These are phyloP conservation scores for Hylaea fasciaria DNA, from an alignment of 2,888 invertebrate genomes.

Conservation along the genomic window DNA sequence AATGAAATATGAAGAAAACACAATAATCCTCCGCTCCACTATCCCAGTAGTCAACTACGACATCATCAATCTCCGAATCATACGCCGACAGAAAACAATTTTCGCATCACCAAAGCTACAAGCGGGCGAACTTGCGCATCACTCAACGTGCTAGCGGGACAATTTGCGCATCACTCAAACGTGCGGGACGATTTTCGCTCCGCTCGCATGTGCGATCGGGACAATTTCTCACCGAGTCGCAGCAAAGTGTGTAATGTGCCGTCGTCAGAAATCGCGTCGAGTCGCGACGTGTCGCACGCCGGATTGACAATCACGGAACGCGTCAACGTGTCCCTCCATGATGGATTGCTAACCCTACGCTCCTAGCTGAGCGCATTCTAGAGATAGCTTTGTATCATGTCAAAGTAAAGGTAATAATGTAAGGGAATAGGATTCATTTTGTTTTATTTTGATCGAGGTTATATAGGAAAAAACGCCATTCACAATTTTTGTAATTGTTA, in stretches of 20 bases:
- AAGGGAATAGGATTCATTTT: too few relatives aligned
- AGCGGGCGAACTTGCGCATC: slow-evolving; percentile 23
- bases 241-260: slow-evolving; percentile 24
- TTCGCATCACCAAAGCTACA: slow-evolving; percentile 26
- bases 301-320: slow-evolving; percentile 67
- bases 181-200: slow-evolving; percentile 14
- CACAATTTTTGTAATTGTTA: too few relatives aligned
- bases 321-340: slow-evolving; percentile 57
- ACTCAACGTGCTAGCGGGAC: slow-evolving; percentile 10
- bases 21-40: neutral
- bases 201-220: slow-evolving; percentile 12
- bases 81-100: slow-evolving; percentile 32
- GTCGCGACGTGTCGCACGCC: slow-evolving; percentile 51
- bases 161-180: slow-evolving; percentile 16
- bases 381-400: slow-evolving; percentile 7
- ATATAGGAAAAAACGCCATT: too few relatives aligned
- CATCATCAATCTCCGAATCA: slow-evolving; percentile 29
- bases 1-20: too few relatives aligned
- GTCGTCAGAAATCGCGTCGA: slow-evolving; percentile 41
- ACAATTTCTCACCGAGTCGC: slow-evolving; percentile 24
- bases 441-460: too few relatives aligned
- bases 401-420: too few relatives aligned
- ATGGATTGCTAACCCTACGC: slow-evolving; percentile 52
- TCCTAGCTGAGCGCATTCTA: slow-evolving; percentile 27
- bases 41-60: slow-evolving; percentile 2